Evolutionary conservation across 37 sponge, comb jelly and placozoan species (phyloP).

Genomic region (Dysidea cf. avara): DNA sequence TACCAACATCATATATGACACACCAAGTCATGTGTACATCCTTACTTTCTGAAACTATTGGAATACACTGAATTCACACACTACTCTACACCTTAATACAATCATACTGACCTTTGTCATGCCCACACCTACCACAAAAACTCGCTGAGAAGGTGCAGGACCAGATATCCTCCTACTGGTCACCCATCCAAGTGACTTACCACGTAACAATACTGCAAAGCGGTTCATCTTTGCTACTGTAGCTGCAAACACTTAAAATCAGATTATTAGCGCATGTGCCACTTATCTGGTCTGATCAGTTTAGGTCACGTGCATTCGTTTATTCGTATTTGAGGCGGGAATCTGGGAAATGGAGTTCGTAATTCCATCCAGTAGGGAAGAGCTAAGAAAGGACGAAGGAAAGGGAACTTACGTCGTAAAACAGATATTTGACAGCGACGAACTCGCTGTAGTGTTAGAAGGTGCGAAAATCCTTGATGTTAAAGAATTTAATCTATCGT

Average conservation of each 20-base stretch:
- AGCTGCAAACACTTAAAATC: too few relatives aligned
- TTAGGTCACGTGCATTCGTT: too few relatives aligned
- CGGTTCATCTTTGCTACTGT: too few relatives aligned
- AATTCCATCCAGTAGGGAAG: constrained; percentile 8
- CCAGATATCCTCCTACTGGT: too few relatives aligned
- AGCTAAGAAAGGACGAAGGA: background rate
- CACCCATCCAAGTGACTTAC: too few relatives aligned
- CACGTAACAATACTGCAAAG: too few relatives aligned
- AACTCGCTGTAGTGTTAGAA: background rate
- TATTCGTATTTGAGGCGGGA: constrained; percentile 4
- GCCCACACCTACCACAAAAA: constrained; percentile 75
- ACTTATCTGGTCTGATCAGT: too few relatives aligned
- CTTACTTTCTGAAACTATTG: background rate
- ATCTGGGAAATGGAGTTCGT: constrained; percentile 6
- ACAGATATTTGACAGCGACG: too few relatives aligned
- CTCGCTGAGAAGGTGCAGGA: too few relatives aligned
- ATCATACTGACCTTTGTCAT: constrained; percentile 58
- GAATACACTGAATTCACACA: background rate
- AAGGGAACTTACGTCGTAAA: background rate
- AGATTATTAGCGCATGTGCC: too few relatives aligned
- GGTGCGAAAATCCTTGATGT: background rate
- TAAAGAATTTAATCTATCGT: constrained; percentile 8
- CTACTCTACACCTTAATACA: background rate
- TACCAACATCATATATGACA: background rate
- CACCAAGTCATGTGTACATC: background rate